Base-by-base conservation (phyloP, 92 coral and sea anemone genomes). In the Epizoanthus illoricatus region DNA sequence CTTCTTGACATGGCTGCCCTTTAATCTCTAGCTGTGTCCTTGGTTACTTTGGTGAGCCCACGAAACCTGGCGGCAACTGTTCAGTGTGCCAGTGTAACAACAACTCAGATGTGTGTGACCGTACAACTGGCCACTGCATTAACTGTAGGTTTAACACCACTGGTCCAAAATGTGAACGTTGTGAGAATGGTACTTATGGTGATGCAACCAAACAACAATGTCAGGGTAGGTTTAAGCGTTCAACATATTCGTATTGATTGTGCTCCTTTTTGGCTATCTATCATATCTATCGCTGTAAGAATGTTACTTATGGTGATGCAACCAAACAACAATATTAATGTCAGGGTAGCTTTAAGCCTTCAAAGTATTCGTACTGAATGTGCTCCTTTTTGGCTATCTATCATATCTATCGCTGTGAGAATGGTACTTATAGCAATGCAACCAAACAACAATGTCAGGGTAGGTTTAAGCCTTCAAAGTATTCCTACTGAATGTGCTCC, bases 401-500 rank as follows among this genome's bases (percentile, higher is more conserved):
- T n/a, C n/a, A n/a, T n/a, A n/a, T n/a, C n/a, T n/a, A n/a, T n/a
- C 92, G 97, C 11, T 97, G 99, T 85, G 88, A 97, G 84, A 93
- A 97, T 71, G 94, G 93, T 42, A 97, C 99, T 4, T 97, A 90
- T 80, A 98, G 99, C 0, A 86, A 97, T 63, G 99, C 99, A 17
- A 89, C 94, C 3, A 67, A 83, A 33, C 99, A 97, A 41, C 95
- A 93, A 75, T 97, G 98, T 75, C 94, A 88, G 89, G 93, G 98
- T 95, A 68, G 76, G 83, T 59, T 21, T 0, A 13, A 18, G 73
- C 4, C 10, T 58, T 8, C 4, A 2, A 7, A n/a, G n/a, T n/a
- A n/a, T n/a, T n/a, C 10, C 11, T 49, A 9, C 11, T 49, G 55
- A 49, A 49, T 49, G 15, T 2, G 56, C 15, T 0, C 56, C 56